phyloP scores from a whole-genome alignment of 2,888 invertebrate genomes.

The Brenthis daphne region DNA sequence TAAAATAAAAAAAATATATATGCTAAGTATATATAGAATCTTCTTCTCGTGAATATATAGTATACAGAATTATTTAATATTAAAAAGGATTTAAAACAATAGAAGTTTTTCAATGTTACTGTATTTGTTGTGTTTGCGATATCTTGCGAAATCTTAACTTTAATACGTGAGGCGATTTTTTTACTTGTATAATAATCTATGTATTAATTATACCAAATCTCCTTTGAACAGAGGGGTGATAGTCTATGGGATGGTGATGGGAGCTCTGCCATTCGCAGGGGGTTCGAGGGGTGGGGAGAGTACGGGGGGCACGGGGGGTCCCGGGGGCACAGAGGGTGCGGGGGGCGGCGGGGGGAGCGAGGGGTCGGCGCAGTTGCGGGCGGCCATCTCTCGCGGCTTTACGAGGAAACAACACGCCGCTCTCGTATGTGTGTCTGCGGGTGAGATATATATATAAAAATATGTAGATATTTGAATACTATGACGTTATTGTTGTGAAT shows the following conservation, averaged over 20 bases:
- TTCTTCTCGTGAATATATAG: too few species aligned
- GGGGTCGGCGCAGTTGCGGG: constrained; percentile 79
- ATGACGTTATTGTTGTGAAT: neutral
- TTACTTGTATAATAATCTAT: neutral
- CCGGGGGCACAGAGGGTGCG: constrained; percentile 44
- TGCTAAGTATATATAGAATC: too few species aligned
- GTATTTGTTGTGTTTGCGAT: neutral
- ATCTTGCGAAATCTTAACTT: neutral
- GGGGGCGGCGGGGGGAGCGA: constrained; percentile 40
- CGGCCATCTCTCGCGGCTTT: constrained; percentile 86
- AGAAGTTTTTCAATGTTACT: neutral
- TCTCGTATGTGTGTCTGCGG: constrained; percentile 71
- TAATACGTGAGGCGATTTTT: neutral
- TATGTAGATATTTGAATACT: neutral
- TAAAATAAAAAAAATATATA: too few species aligned
- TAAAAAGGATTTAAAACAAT: neutral
- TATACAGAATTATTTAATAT: too few species aligned
- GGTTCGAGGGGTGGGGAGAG: constrained; percentile 48
- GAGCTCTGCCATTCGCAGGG: constrained; percentile 85
- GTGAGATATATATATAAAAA: constrained; percentile 48
- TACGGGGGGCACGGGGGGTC: constrained; percentile 43
- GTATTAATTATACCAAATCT: neutral
- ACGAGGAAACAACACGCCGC: constrained; percentile 80
- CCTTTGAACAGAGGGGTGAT: constrained; percentile 84
- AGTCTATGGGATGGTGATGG: constrained; percentile 88